Conservation (phyloP, 2,797 vertebrate species). For the Gastrophryne carolinensis region DNA sequence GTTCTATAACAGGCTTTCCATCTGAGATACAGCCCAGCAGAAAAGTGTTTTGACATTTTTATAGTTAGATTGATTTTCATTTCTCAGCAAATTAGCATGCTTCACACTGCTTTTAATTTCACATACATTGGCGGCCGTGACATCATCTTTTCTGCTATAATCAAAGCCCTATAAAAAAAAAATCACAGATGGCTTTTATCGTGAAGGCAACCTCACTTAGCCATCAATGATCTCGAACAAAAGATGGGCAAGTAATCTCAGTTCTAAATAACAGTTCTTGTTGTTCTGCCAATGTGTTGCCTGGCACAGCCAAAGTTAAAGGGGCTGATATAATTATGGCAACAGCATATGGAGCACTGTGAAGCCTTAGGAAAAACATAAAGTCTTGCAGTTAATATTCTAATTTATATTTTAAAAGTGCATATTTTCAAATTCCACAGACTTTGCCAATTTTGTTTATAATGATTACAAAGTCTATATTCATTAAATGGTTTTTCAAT, state of each 20-base stretch:
- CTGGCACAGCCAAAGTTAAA: conserved; percentile 33
- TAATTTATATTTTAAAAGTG: conserved; percentile 36
- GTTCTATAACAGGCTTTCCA: too few species aligned
- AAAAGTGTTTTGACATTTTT: too few species aligned
- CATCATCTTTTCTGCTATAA: background rate
- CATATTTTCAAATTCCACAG: conserved; percentile 30
- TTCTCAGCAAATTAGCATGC: too few species aligned
- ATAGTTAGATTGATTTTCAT: too few species aligned
- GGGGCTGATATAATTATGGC: conserved; percentile 50
- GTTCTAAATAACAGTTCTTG: background rate
- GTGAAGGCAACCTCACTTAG: background rate
- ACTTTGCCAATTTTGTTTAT: conserved; percentile 45
- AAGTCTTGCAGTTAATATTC: conserved; percentile 30
- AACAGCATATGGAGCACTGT: conserved; percentile 44
- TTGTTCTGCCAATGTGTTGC: background rate
- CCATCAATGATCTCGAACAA: background rate
- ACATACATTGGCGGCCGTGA: too few species aligned
- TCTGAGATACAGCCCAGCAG: too few species aligned
- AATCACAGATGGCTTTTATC: background rate
- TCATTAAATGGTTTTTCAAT: background rate
- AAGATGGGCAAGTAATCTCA: background rate
- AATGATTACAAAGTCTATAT: conserved; percentile 42
- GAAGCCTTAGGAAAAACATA: conserved; percentile 50
- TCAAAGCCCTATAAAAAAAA: background rate
- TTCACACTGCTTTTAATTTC: too few species aligned